phyloP scores from a whole-genome alignment of 2,113 vertebrate species.

The Arothron firmamentum region DNA sequence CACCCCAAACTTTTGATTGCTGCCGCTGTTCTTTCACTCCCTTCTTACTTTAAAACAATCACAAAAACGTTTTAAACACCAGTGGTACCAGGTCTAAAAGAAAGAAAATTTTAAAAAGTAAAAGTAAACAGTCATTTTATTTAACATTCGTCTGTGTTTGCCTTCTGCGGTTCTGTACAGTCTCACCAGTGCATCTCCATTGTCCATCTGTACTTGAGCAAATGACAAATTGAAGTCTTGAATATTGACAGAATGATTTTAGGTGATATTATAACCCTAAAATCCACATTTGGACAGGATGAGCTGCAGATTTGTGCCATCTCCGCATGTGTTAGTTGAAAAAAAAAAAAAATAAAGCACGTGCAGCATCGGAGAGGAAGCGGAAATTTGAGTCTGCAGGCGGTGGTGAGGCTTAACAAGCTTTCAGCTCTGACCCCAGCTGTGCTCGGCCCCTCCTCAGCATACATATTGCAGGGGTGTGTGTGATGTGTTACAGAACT shows the following conservation, averaged over 20 bases:
- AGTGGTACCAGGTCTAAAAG: too few relatives aligned
- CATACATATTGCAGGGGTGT: constrained; percentile 25
- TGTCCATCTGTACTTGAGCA: neutral
- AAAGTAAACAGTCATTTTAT: too few relatives aligned
- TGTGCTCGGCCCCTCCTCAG: constrained; percentile 3
- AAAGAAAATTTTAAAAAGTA: too few relatives aligned
- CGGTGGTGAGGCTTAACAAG: constrained; percentile 27
- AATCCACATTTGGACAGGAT: neutral
- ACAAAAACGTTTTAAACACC: too few relatives aligned
- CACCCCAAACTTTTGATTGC: too few relatives aligned
- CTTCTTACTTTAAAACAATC: too few relatives aligned
- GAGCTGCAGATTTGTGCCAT: neutral
- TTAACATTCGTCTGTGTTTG: too few relatives aligned
- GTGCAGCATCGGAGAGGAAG: constrained; percentile 3
- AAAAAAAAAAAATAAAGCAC: neutral
- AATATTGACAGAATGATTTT: too few relatives aligned
- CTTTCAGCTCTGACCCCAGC: constrained; percentile 19
- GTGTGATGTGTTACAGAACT: constrained; percentile 52
- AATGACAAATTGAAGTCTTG: too few relatives aligned
- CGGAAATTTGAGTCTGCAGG: neutral
- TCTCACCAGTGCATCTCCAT: neutral
- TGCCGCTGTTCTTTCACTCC: too few relatives aligned
- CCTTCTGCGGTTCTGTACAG: too few relatives aligned
- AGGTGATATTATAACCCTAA: neutral
- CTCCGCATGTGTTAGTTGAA: constrained; percentile 6